Evolutionary conservation across 23 tunicate genomes (phyloP).

Genomic region (Trididemnum nubilum): DNA sequence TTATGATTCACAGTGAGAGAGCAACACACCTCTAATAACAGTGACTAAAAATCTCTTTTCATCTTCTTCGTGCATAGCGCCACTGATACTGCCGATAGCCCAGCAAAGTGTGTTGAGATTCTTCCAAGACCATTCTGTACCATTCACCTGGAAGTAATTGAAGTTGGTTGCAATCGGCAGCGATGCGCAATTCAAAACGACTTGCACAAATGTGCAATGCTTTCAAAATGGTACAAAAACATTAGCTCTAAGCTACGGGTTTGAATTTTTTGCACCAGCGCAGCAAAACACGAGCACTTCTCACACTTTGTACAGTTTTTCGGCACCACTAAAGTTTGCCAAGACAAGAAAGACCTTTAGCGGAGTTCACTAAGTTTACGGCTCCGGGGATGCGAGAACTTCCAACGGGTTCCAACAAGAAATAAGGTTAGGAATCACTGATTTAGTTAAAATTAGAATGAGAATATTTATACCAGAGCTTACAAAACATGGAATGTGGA

Average conservation of each 20-base stretch:
- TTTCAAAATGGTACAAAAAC: background rate
- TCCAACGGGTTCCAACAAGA: no score
- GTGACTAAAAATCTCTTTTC: slow-evolving; percentile 97
- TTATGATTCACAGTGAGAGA: no score
- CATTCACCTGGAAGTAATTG: slow-evolving; percentile 84
- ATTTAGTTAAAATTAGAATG: no score
- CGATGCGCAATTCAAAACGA: background rate
- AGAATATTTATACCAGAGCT: no score
- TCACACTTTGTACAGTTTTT: no score
- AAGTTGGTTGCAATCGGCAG: background rate
- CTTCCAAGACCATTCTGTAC: slow-evolving; percentile 97
- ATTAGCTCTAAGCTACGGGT: background rate
- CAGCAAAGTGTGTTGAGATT: slow-evolving; percentile 98
- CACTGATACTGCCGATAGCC: slow-evolving; percentile 99
- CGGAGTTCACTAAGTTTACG: no score
- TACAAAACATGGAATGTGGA: no score
- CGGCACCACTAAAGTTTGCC: no score
- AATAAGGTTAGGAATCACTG: no score
- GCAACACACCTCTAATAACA: slow-evolving; percentile 99
- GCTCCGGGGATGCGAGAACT: no score
- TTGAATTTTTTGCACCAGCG: background rate
- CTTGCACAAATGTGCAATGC: background rate
- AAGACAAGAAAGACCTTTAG: no score
- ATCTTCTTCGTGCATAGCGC: slow-evolving; percentile 99
- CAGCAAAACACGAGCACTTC: no score